Base-by-base conservation (phyloP, 2,888 invertebrate species). In the Ormyrus labotus region DNA sequence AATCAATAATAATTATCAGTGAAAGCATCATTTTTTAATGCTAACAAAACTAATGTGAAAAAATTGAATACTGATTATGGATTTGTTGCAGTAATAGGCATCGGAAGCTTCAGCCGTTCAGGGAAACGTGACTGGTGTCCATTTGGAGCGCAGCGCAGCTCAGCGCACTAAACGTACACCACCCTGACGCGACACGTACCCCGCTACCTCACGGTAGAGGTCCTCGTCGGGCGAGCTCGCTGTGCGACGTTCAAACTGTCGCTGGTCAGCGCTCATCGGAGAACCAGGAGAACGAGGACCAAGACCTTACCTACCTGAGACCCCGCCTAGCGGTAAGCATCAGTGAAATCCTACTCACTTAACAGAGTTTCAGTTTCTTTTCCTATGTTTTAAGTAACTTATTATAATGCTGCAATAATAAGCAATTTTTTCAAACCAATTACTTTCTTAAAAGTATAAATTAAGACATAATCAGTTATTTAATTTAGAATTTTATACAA, bases 61-160 rank as follows among this genome's bases (percentile, higher is more conserved):
- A 34, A 4, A 34, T 4, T 34, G 34, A 34, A 34, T 3, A 34
- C 34, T 34, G 3, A 4, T 34, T 34, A 34, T 34, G 34, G 34
- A 34, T 34, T 34, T 81, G 80, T 58, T 82, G 8, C 84, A 90
- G 97, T 94, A 97, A 97, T 94, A 97, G 97, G 94, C 97, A 97
- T 95, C 96, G 97, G 94, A 98, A 97, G 94, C 95, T 97, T 93
- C 96, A 97, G 93, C 97, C 97, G 91, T 96, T 97, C 94, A 96
- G 97, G 95, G 96, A 97, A 95, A 97, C 97, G 97, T 97, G 97
- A 97, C 96, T 96, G 94, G 91, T 89, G 88, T 90, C 10, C 57
- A 71, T 57, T 87, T 88, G 86, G 84, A 88, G 88, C 84, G 89
- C 88, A 88, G 88, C 88, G 86, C 82, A 86, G 85, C 86, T 87